A percentile compares a stretch with the other conserved stretches of the same genome.
phyloP scores from a whole-genome alignment of 2,113 vertebrate genomes.

The Cyanoliseus patagonus region DNA sequence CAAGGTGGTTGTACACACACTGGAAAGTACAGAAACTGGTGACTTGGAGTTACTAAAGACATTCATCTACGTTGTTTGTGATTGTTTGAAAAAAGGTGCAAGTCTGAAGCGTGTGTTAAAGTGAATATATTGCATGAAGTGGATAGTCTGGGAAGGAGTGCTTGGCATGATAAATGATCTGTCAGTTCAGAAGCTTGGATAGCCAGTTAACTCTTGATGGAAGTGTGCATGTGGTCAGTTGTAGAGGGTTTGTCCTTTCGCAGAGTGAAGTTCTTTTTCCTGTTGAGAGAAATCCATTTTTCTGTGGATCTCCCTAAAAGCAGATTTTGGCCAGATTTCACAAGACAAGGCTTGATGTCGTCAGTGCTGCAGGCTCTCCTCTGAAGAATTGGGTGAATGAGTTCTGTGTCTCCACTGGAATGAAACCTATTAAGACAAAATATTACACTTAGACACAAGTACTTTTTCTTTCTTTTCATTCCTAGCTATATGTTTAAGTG shows the following conservation, averaged over 20 bases:
- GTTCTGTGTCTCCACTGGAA: background rate
- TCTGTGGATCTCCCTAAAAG: background rate
- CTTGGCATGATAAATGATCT: background rate
- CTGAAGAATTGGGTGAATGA: background rate
- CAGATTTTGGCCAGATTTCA: background rate
- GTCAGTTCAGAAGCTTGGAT: background rate
- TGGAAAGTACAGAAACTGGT: rapidly evolving
- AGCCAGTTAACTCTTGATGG: background rate
- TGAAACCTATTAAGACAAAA: background rate
- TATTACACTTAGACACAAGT: background rate
- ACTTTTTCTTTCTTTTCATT: background rate
- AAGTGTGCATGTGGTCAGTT: background rate
- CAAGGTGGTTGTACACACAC: background rate
- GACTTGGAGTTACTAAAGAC: background rate
- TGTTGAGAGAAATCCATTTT: background rate
- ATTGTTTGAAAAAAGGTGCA: background rate
- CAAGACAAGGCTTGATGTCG: background rate
- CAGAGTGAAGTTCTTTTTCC: background rate
- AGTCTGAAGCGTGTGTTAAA: background rate
- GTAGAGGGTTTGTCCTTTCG: background rate
- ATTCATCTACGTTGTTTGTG: rapidly evolving
- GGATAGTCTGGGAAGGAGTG: background rate
- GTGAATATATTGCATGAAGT: rapidly evolving
- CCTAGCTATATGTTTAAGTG: background rate
- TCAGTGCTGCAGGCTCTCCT: background rate